A percentile compares a stretch with the other conserved stretches of the same genome.
phyloP scores from a whole-genome alignment of 2,113 vertebrate genomes.

The Labeo rohita region DNA sequence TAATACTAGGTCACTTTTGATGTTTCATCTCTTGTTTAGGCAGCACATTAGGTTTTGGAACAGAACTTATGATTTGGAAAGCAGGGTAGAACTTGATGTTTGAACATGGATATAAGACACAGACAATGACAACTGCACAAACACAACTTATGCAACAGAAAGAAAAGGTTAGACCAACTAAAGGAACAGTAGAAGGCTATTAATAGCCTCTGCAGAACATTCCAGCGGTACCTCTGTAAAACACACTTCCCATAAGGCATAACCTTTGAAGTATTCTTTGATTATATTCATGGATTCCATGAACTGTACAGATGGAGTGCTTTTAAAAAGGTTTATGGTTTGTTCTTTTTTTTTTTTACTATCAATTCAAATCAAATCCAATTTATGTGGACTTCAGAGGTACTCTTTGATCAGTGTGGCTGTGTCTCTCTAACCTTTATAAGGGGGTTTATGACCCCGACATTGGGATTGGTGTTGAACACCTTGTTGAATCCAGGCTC shows the following conservation, averaged over 20 bases:
- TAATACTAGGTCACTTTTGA: background rate
- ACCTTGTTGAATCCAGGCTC: slow-evolving; percentile 98
- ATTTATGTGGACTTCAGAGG: background rate
- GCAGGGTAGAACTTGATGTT: slow-evolving; percentile 55
- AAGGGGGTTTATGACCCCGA: slow-evolving; percentile 97
- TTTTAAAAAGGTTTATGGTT: slow-evolving; percentile 3
- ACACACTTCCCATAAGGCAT: slow-evolving; percentile 6
- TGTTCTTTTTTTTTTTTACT: background rate
- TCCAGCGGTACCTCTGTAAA: slow-evolving; percentile 35
- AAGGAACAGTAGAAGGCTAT: slow-evolving; percentile 6
- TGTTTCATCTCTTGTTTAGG: background rate
- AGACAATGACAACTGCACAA: slow-evolving; percentile 33
- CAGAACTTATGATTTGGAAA: slow-evolving; percentile 58
- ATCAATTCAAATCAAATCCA: slow-evolving; percentile 3
- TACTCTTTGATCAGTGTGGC: slow-evolving; percentile 11
- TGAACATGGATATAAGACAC: slow-evolving; percentile 50
- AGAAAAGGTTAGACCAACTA: slow-evolving; percentile 45
- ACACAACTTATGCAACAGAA: slow-evolving; percentile 50
- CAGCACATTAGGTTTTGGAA: background rate
- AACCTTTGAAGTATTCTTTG: slow-evolving; percentile 6
- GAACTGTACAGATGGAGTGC: background rate
- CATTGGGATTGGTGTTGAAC: slow-evolving; percentile 95
- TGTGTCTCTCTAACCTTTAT: slow-evolving; percentile 84
- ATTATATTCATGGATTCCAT: slow-evolving; percentile 9
- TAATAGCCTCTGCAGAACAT: slow-evolving; percentile 47